Percentiles rank a stretch among this genome's conserved stretches.
Evolutionary conservation across 2,888 invertebrate genomes (phyloP).

Genomic region (Drosophila eohydei): DNA sequence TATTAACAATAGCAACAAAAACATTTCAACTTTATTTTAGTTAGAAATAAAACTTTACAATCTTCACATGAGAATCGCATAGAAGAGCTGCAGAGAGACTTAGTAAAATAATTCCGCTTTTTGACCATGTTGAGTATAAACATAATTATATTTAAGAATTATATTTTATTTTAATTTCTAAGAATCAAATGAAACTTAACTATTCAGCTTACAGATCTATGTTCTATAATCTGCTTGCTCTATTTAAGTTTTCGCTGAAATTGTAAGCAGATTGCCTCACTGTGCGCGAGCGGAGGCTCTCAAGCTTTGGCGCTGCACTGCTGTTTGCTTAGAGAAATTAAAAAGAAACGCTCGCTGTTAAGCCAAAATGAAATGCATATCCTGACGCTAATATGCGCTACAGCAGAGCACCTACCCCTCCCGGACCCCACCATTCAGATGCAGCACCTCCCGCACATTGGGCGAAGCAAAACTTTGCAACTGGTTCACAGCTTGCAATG

Average conservation of each 20-base stretch:
- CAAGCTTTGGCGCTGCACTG: constrained; percentile 17
- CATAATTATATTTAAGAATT: no score
- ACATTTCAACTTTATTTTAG: no score
- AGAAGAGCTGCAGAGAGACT: no score
- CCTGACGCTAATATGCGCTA: constrained; percentile 50
- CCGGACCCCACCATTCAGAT: background rate
- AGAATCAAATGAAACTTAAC: no score
- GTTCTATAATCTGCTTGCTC: background rate
- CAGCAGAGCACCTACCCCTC: background rate
- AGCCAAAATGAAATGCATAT: constrained; percentile 64
- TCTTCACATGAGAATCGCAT: no score
- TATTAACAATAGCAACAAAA: no score
- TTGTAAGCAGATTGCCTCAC: background rate
- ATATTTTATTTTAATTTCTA: no score
- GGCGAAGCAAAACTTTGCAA: constrained; percentile 41
- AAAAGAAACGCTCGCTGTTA: constrained; percentile 39
- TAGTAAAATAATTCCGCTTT: no score
- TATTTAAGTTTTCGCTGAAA: background rate
- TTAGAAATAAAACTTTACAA: no score
- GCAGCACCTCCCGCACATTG: background rate
- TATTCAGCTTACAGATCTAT: no score
- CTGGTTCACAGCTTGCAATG: constrained; percentile 39
- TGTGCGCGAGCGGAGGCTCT: background rate
- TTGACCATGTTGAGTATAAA: no score
- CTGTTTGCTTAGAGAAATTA: constrained; percentile 42